These are phyloP conservation scores for Barypeithes pellucidus DNA, from an alignment of 2,888 invertebrate genomes.

Conservation along the genomic window DNA sequence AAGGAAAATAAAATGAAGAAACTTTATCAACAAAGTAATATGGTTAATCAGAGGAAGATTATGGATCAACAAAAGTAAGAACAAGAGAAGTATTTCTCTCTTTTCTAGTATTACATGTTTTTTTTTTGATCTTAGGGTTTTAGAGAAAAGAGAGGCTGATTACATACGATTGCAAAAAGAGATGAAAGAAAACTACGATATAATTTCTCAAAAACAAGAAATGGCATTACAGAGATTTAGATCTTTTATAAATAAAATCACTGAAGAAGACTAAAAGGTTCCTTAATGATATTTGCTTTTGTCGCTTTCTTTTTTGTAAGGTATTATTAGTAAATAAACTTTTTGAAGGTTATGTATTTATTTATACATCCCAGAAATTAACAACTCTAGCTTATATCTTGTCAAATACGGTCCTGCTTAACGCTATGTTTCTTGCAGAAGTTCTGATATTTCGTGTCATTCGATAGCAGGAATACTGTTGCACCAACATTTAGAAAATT, in stretches of 20 bases:
- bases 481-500: no score
- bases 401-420: neutral
- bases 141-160: neutral
- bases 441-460: neutral
- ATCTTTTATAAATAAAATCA: neutral
- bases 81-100: neutral
- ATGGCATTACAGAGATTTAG: conserved; percentile 1
- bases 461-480: no score
- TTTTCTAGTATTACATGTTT: neutral
- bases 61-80: neutral
- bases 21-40: neutral
- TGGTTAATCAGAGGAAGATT: neutral
- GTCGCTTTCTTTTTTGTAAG: neutral
- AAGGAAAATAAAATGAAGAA: neutral
- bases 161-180: neutral
- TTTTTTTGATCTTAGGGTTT: neutral
- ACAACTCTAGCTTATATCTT: no score
- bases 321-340: neutral
- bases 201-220: conserved; percentile 14
- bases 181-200: neutral
- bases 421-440: neutral
- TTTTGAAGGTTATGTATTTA: no score
- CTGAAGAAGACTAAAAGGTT: neutral
- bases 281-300: neutral
- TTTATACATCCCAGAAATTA: no score